Evolutionary conservation across 2,113 vertebrate species (phyloP).

Genomic region (Calidris pugnax): DNA sequence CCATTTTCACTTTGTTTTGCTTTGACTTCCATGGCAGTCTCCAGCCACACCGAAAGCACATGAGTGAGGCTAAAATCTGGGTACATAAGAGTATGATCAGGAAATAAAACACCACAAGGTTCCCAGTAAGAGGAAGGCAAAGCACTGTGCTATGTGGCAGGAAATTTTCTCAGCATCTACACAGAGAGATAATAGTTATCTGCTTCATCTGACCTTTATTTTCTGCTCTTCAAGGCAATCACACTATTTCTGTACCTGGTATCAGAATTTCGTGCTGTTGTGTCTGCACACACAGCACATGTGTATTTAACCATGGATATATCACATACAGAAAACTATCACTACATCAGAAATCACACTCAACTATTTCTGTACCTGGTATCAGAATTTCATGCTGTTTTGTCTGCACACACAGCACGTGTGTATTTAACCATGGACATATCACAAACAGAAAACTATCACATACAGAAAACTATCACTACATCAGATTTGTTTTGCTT

Average conservation of each 20-base stretch:
- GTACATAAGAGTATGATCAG: background rate
- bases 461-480: no score
- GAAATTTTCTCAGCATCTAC: background rate
- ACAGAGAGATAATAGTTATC: background rate
- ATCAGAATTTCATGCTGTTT: no score
- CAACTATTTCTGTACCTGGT: no score
- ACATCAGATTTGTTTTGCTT: background rate
- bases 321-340: no score
- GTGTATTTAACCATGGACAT: no score
- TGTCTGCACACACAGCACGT: no score
- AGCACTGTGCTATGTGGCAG: background rate
- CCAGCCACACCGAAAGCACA: background rate
- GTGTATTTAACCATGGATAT: no score
- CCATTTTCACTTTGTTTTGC: background rate
- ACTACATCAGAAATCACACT: no score
- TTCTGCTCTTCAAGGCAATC: background rate
- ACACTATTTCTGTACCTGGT: no score
- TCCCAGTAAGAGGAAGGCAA: background rate
- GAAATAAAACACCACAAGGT: background rate
- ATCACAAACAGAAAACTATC: no score
- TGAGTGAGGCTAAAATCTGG: background rate
- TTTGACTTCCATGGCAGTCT: background rate
- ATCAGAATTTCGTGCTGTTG: no score
- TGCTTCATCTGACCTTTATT: background rate
- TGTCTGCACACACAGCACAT: no score